Evolutionary conservation across 2,113 vertebrate species (phyloP).

Genomic region (Chrysochloris asiatica): DNA sequence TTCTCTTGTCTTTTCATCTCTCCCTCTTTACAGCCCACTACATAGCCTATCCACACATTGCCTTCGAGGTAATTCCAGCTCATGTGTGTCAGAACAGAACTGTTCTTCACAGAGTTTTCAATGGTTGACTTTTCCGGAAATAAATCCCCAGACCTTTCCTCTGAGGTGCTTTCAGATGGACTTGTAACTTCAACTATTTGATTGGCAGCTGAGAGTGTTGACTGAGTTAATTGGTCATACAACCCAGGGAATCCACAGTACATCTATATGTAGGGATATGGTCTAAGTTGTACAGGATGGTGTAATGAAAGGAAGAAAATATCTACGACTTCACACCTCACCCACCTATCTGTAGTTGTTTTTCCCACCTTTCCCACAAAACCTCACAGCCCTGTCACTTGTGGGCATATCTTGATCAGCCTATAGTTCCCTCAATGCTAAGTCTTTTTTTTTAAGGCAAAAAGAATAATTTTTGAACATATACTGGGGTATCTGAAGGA

Average conservation of each 20-base stretch:
- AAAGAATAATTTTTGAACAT: too few species aligned
- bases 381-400: neutral
- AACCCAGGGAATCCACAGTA: neutral
- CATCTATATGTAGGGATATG: fast-evolving
- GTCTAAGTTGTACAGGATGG: neutral
- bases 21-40: neutral
- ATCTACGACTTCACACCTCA: neutral
- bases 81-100: neutral
- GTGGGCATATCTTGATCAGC: too few species aligned
- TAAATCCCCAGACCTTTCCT: neutral
- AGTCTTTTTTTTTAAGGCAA: too few species aligned
- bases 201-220: neutral
- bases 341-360: neutral
- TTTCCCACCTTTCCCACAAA: neutral
- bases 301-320: neutral
- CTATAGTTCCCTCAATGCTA: too few species aligned
- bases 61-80: neutral
- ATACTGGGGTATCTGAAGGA: too few species aligned
- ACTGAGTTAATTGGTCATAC: neutral
- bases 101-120: neutral
- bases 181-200: neutral
- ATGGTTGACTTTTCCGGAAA: neutral
- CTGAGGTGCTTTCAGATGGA: neutral
- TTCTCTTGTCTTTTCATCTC: neutral
- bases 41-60: fast-evolving